Base-by-base conservation (phyloP, 2,113 vertebrate genomes). In the Pontoporia blainvillei region DNA sequence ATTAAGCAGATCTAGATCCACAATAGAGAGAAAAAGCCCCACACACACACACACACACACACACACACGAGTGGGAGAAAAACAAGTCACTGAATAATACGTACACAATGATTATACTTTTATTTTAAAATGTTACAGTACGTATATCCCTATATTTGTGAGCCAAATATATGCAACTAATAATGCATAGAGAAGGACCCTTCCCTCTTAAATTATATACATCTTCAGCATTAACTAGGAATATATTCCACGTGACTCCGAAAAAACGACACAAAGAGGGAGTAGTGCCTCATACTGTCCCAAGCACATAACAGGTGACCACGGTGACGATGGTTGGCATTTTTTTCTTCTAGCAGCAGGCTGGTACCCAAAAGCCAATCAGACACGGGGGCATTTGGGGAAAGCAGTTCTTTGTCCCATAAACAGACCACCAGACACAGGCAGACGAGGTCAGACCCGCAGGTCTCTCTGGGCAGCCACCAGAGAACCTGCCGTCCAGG, bases 221-320 rank as follows among this genome's bases (percentile, higher is more conserved):
- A 61, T 29, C 54, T 52, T 49, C n/a, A 91, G n/a, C 11, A 75
- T 34, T 79, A 78, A 46, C 59, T 46, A 82, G 34, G 21, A 82
- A 49, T 41, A 59, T 61, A 75, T 13, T 57, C 39, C 34, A 61
- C 39, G 4, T 84, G 57, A 84, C 61, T 87, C 29, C 79, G 71
- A 62, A 83, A 57, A 93, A 61, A 64, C 1, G 69, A 73, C 57
- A 61, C 23, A 73, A 49, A 62, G 25, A 67, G 64, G 14, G 31
- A 6, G 31, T 20, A 5, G 0, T n/a, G 10, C 29, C 3, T 72
- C 23, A 10, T 6, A 21, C 5, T 15, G 6, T 11, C 23, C 14
- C n/a, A 86, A 79, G 78, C 52, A 73, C 1, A 27, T 25, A 10
- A 69, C 0, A 36, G 66, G 20, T 64, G 31, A 8, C 21, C 61